Evolutionary conservation across 2,797 vertebrate genomes (phyloP), one percentile per base, ranked within the genome.

Genomic region (Peromyscus nudipes): DNA sequence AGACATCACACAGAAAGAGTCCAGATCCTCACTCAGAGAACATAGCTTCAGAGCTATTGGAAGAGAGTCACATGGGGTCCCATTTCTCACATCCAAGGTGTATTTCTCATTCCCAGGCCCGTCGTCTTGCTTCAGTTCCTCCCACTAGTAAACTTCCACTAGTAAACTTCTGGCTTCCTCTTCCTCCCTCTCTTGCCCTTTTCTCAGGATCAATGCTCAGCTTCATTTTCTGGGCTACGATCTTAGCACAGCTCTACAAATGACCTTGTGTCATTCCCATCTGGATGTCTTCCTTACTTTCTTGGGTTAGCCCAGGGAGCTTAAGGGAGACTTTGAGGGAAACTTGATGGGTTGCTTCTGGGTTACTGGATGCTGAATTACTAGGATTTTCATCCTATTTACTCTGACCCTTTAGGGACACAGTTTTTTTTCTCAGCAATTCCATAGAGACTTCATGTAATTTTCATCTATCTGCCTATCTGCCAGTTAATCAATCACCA

Each of bases 341-440:
- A 29, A 67, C 55, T 94, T 76, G 13, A 73, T 77, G 8, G 86
- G 23, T 80, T 40, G 21, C 64, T 94, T 92, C 40, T 64, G 49
- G 57, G 40, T 23, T 95, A 14, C 1, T 23, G 6, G 27, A 60
- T 89, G 75, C 21, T 52, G 64, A 89, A 34, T 14, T n/a, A 12
- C 12, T 73, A 82, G 34, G n/a, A 40, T 92, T 93, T 95, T 93
- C 83, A 89, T 64, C 21, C 31, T 43, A 11, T 11, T 97, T 92
- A 94, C 10, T 75, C 79, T 91, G 65, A 67, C 88, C 67, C 7
- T 65, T 57, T 77, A 75, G 29, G n/a, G n/a, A 43, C 9, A 86
- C 2, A 75, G 23, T 34, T 88, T 71, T 43, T 71, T 37, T 40
- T 10, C n/a, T 31, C 40, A 64, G 29, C 31, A n/a, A 49, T 77